Conservation (phyloP, 2,888 invertebrate species). For the Dromius quadrimaculatus region DNA sequence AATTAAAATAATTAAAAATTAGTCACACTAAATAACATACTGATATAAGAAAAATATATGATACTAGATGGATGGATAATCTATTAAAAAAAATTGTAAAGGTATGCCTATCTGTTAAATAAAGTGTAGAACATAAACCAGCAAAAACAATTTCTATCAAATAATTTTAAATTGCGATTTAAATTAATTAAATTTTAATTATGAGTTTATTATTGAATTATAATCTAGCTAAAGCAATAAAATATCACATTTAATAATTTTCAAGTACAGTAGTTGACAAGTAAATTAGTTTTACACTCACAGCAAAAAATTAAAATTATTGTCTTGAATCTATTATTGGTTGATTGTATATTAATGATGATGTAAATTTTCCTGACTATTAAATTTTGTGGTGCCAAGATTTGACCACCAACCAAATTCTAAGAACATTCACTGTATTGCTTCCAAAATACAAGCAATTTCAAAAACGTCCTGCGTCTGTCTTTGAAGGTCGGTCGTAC, state of each 20-base stretch:
- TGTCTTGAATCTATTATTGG: no score
- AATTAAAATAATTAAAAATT: no score
- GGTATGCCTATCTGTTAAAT: background rate
- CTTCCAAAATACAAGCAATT: background rate
- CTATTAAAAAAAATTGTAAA: no score
- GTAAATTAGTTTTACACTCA: no score
- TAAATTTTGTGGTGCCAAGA: constrained; percentile 14
- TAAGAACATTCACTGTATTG: constrained; percentile 29
- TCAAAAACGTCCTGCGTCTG: constrained; percentile 28
- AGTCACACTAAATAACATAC: no score
- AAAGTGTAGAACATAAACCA: background rate
- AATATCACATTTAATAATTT: background rate
- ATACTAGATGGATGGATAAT: no score
- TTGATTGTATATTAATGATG: no score
- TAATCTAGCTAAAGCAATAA: background rate
- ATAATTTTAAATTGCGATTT: background rate
- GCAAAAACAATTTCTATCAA: background rate
- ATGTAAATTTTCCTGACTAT: no score
- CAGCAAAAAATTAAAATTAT: no score
- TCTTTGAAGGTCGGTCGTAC: constrained; percentile 31
- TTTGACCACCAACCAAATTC: constrained; percentile 26
- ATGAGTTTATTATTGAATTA: background rate
- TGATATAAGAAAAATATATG: no score
- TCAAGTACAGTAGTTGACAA: background rate
- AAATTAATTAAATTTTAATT: constrained; percentile 13